Conservation (phyloP, 1,140 invertebrate species). For the Helicoverpa zea region DNA sequence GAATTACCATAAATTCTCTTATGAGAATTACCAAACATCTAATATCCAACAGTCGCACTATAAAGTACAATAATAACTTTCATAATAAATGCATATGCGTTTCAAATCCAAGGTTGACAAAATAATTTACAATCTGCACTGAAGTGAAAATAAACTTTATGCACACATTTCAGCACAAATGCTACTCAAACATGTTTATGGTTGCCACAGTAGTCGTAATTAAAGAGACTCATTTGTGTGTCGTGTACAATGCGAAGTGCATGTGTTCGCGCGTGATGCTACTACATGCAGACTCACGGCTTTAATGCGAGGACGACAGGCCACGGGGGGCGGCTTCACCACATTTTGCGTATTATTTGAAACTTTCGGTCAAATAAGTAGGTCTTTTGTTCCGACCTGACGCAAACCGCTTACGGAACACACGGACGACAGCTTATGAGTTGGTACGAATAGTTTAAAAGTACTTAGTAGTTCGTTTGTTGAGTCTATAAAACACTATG, state of each 20-base stretch:
- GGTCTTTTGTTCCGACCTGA: too few species aligned
- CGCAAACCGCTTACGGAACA: too few species aligned
- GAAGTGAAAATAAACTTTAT: constrained; percentile 4
- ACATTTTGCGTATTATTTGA: background rate
- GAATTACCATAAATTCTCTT: too few species aligned
- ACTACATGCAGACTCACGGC: background rate
- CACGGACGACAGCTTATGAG: too few species aligned
- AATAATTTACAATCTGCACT: background rate
- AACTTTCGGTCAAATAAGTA: too few species aligned
- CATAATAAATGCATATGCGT: background rate
- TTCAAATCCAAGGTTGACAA: background rate
- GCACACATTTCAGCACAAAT: constrained; percentile 4
- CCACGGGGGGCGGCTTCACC: background rate
- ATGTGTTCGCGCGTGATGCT: background rate
- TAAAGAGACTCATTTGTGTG: constrained; percentile 4
- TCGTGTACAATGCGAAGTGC: background rate
- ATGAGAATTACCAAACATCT: too few species aligned
- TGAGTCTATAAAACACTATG: too few species aligned
- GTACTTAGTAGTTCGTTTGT: too few species aligned
- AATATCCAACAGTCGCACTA: too few species aligned
- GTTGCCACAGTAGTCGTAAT: background rate
- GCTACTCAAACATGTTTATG: constrained; percentile 5
- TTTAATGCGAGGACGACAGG: background rate
- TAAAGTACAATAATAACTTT: too few species aligned
- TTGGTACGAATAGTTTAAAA: too few species aligned